Percentiles rank a stretch among this genome's conserved stretches.
Conservation (phyloP, 2,888 invertebrate genomes). For the Ypsolopha sequella region DNA sequence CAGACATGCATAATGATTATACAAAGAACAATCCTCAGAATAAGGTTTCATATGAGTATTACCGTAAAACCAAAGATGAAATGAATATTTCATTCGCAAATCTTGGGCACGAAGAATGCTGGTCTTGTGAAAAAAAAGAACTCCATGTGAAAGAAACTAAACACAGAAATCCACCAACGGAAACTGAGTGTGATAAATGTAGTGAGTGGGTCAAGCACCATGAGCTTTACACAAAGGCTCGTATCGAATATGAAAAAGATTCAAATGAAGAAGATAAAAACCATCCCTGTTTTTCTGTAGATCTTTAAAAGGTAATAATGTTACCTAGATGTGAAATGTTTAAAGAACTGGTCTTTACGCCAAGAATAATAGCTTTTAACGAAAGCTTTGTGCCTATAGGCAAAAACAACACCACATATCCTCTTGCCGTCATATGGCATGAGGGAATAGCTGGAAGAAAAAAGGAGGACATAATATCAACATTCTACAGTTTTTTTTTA, state of each 20-base stretch:
- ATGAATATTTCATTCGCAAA: not conserved
- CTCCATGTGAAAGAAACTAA: not conserved
- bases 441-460: constrained; percentile 6
- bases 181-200: not conserved
- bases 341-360: constrained; percentile 1
- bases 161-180: not conserved
- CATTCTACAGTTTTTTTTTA: not conserved
- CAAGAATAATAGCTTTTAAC: not conserved
- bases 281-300: no score
- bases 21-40: not conserved
- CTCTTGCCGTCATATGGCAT: constrained; percentile 5
- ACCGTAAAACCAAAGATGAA: not conserved
- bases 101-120: not conserved
- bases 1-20: not conserved
- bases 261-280: no score
- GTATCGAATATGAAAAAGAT: no score
- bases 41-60: not conserved
- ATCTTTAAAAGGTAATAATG: no score
- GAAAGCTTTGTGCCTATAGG: constrained; percentile 5
- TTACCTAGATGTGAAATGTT: constrained; percentile 3
- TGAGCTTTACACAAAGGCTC: not conserved
- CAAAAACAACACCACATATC: constrained; percentile 2
- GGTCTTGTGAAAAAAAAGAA: not conserved
- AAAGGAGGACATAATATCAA: constrained; percentile 5
- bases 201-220: not conserved